These are phyloP conservation scores for Delichon dasypus DNA, from an alignment of 2,797 vertebrate genomes.

Conservation along the genomic window DNA sequence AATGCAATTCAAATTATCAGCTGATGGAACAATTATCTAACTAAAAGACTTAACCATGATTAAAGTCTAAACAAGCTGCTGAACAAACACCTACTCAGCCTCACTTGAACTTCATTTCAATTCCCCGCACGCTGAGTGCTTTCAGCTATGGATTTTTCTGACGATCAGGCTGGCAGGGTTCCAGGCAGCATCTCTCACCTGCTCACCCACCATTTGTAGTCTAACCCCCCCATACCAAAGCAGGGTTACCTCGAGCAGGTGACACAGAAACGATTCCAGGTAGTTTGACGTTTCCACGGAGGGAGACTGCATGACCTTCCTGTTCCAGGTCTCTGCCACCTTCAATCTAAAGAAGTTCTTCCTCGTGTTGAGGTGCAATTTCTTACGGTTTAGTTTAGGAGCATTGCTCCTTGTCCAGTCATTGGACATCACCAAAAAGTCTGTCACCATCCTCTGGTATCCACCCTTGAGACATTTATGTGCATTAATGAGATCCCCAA, in stretches of 20 bases:
- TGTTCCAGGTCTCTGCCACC: not conserved
- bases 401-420: not conserved
- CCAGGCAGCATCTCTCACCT: not conserved
- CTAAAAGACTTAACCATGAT: conserved; percentile 50
- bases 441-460: not conserved
- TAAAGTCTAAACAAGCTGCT: conserved; percentile 45
- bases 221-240: not conserved
- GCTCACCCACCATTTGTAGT: not conserved
- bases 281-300: not conserved
- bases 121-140: not conserved
- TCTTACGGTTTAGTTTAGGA: not conserved
- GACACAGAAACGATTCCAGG: not conserved
- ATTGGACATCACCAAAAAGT: not conserved
- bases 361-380: not conserved
- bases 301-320: not conserved
- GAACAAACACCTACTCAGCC: conserved; percentile 12
- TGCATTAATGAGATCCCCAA: not conserved
- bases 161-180: not conserved
- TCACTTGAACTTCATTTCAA: not conserved
- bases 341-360: not conserved
- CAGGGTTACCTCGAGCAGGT: not conserved
- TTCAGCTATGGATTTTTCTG: not conserved
- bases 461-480: not conserved
- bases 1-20: conserved; percentile 29
- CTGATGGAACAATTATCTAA: conserved; percentile 44